Conservation (phyloP, 2,113 vertebrate species). For the Pachyramphus minor region DNA sequence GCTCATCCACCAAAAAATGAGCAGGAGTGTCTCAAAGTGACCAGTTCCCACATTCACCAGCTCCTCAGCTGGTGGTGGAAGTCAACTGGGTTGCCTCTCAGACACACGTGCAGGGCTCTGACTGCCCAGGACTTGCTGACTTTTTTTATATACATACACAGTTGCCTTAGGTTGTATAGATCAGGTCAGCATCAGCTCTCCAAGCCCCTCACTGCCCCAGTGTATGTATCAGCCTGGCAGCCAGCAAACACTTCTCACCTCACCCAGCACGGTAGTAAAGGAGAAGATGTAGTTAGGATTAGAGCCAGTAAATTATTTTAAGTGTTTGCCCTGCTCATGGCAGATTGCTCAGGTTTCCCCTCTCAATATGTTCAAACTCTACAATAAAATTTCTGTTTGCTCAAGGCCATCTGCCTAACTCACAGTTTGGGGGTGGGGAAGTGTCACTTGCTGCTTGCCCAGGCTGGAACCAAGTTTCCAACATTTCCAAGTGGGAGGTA, state of each 20-base stretch:
- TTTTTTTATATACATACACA: background rate
- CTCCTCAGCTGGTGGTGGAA: background rate
- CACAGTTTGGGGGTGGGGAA: background rate
- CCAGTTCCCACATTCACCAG: background rate
- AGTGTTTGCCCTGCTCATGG: background rate
- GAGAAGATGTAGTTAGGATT: background rate
- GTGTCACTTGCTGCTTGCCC: background rate
- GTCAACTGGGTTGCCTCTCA: background rate
- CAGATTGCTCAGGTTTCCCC: conserved; percentile 23
- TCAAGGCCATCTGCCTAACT: conserved; percentile 8
- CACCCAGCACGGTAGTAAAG: background rate
- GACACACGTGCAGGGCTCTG: rapidly evolving
- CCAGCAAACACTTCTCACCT: background rate
- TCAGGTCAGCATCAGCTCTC: background rate
- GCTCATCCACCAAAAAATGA: background rate
- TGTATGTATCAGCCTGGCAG: background rate
- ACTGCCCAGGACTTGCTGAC: background rate
- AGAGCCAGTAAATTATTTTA: background rate
- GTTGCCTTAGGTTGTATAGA: background rate
- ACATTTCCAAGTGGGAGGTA: background rate
- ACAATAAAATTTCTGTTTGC: background rate
- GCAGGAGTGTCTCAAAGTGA: background rate
- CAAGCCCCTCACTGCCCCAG: background rate
- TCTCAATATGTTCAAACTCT: background rate
- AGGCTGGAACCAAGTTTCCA: background rate